phyloP scores from a whole-genome alignment of 2,797 vertebrate genomes.

The Prunella strophiata region DNA sequence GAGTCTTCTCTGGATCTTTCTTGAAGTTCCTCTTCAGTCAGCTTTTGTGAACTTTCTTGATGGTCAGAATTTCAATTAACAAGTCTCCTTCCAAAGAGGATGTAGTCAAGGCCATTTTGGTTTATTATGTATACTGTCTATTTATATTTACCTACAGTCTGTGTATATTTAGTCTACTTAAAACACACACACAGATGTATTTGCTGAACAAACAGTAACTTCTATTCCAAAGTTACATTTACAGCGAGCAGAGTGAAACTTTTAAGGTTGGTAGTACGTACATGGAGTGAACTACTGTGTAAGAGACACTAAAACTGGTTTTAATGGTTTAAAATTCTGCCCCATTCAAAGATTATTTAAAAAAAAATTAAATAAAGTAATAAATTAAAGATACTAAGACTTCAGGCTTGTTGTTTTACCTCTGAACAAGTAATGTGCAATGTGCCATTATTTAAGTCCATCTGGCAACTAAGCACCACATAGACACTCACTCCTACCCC shows the following conservation, averaged over 20 bases:
- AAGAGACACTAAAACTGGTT: background rate
- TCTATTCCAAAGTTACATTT: background rate
- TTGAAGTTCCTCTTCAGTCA: background rate
- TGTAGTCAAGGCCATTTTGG: background rate
- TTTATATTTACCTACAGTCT: slow-evolving; percentile 27
- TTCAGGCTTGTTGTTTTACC: background rate
- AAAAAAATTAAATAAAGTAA: background rate
- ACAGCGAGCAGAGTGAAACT: background rate
- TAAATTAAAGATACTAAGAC: background rate
- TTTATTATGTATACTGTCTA: background rate
- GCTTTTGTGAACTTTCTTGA: background rate
- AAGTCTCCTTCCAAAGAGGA: background rate
- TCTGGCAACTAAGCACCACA: background rate
- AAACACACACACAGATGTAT: background rate
- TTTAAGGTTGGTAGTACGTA: background rate
- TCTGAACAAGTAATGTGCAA: background rate
- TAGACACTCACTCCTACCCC: background rate
- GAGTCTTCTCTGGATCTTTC: background rate
- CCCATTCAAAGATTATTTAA: background rate
- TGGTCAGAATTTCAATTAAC: background rate
- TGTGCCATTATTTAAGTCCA: fast-evolving
- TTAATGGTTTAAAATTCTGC: background rate
- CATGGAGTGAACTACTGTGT: background rate
- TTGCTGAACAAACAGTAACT: slow-evolving; percentile 13
- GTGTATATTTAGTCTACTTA: background rate